These are phyloP conservation scores for Dendropsophus ebraccatus DNA, from an alignment of 2,113 vertebrate genomes.

Conservation along the genomic window DNA sequence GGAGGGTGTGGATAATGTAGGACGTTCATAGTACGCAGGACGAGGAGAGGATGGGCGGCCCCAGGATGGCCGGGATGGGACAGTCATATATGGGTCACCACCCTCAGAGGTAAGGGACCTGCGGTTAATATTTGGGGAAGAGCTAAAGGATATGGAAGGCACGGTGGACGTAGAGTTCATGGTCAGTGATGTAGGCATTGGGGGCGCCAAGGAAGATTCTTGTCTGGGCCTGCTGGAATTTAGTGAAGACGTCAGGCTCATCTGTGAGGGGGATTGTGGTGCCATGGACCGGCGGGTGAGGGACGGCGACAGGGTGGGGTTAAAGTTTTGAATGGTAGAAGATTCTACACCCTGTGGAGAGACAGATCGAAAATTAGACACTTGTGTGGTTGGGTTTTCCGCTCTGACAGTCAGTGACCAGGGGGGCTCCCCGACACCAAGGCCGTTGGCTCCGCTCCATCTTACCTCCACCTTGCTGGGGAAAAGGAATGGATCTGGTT, in stretches of 20 bases:
- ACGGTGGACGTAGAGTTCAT: constrained; percentile 50
- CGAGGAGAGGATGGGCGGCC: constrained; percentile 66
- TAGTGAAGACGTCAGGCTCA: constrained; percentile 26
- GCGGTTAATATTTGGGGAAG: constrained; percentile 10
- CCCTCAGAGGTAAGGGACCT: constrained; percentile 42
- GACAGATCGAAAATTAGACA: background rate
- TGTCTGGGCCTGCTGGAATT: constrained; percentile 50
- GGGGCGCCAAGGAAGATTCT: background rate
- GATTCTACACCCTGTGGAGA: background rate
- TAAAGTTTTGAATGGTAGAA: background rate
- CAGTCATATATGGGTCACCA: constrained; percentile 16
- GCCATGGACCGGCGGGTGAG: constrained; percentile 60
- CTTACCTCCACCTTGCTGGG: background rate
- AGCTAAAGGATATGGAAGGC: constrained; percentile 8
- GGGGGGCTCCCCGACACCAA: background rate
- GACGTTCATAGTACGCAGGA: constrained; percentile 57
- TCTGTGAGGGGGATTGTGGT: constrained; percentile 52
- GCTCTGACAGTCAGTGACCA: background rate
- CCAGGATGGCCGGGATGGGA: constrained; percentile 43
- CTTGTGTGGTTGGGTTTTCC: background rate
- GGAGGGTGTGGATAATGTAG: constrained; percentile 48
- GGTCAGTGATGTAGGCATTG: background rate
- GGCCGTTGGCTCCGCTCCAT: background rate
- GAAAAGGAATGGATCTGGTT: constrained; percentile 71
- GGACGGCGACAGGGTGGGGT: constrained; percentile 23